These are phyloP conservation scores for Ochlodes sylvanus DNA, from an alignment of 2,888 invertebrate genomes.

Conservation along the genomic window DNA sequence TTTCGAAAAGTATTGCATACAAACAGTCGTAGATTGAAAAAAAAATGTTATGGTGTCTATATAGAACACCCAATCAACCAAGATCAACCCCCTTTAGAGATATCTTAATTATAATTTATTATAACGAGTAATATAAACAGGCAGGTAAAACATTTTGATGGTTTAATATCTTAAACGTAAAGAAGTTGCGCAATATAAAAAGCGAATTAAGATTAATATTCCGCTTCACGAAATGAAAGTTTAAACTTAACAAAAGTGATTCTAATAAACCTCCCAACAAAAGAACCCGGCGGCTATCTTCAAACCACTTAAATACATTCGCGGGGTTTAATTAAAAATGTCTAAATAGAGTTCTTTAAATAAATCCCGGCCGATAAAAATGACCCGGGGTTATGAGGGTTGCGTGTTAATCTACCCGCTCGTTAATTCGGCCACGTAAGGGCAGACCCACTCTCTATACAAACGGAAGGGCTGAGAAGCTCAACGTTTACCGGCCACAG, in stretches of 20 bases:
- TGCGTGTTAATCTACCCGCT: slow-evolving; percentile 25
- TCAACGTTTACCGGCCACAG: slow-evolving; percentile 1
- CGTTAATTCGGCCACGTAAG: slow-evolving; percentile 21
- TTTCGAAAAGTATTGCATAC: no score
- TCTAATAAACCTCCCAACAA: slow-evolving; percentile 6
- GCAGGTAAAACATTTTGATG: no score
- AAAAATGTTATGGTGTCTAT: no score
- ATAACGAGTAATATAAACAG: no score
- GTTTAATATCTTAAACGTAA: not conserved
- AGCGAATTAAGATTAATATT: not conserved
- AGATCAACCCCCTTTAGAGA: no score
- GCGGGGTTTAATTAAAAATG: slow-evolving; percentile 26
- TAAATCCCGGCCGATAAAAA: slow-evolving; percentile 29
- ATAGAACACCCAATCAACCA: no score
- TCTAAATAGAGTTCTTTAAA: slow-evolving; percentile 32
- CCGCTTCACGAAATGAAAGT: not conserved
- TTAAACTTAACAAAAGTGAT: not conserved
- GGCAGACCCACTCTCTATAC: slow-evolving; percentile 6
- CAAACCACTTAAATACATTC: slow-evolving; percentile 26
- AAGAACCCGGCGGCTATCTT: slow-evolving; percentile 6
- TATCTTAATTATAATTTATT: no score
- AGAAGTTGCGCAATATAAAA: not conserved
- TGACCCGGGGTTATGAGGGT: slow-evolving; percentile 25
- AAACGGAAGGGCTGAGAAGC: slow-evolving; percentile 8
- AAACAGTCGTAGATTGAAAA: no score